Base-by-base conservation (phyloP, 1,140 invertebrate species). In the Conus betulinus region DNA sequence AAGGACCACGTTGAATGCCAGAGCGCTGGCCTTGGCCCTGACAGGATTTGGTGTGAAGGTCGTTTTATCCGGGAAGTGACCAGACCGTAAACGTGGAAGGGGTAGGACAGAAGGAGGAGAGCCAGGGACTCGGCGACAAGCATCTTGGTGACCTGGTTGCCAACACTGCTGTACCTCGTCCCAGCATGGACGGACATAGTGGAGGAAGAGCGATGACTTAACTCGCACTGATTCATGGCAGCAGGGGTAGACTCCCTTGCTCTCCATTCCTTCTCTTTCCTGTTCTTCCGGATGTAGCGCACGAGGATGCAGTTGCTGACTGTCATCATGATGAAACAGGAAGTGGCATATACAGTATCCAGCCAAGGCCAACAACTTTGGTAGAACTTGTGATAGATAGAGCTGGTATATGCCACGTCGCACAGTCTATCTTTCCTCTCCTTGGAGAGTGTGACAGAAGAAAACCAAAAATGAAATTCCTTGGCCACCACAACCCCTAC, bases 381-480 rank as follows among this genome's bases (percentile, higher is more conserved):
- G 85, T 87, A 93, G 84, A 93, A 94, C 39, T 78, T 74, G 67
- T 88, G 25, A 79, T 94, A 93, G 25, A 60, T 51, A 4, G 88
- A 78, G 51, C 86, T 82, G 52, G 52, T 74, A n/a, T 90, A 78
- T 87, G 89, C 89, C 0, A 92, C 92, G 84, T 92, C 91, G 85
- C 92, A 94, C 27, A 94, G 79, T 71, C 92, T 81, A 63, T 94
- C 93, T 11, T 87, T 90, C 60, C 91, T 76, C 5, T 83, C 88
- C 57, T 82, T 74, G 3, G 89, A 88, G 4, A 93, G 92, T 63
- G 93, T 91, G 78, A 91, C 90, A 8, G 93, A 93, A 23, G 89
- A 90, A 51, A 94, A 91, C 10, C 92, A 87, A 71, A 93, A 93
- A 85, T 94, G 93, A 55, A 90, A 91, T 17, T 93, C 90, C 88